phyloP scores from a whole-genome alignment of 2,113 vertebrate species.

The Melanotaenia duboulayi region DNA sequence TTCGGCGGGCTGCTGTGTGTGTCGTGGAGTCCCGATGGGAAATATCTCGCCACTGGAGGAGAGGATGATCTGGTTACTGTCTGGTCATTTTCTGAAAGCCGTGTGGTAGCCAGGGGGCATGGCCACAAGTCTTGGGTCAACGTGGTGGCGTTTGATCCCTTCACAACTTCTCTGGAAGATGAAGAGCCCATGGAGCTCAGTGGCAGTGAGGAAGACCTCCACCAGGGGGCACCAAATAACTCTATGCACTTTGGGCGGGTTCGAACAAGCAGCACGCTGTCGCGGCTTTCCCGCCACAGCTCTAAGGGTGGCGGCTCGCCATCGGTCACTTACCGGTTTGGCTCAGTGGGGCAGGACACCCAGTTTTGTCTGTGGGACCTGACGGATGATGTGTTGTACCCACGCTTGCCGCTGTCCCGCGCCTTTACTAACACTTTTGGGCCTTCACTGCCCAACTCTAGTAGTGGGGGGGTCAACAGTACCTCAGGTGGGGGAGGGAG shows the following conservation, averaged over 20 bases:
- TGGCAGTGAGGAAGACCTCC: conserved; percentile 83
- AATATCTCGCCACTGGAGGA: conserved; percentile 90
- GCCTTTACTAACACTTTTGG: conserved; percentile 86
- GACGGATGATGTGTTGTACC: conserved; percentile 88
- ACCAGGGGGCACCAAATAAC: conserved; percentile 71
- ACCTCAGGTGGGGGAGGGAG: conserved; percentile 61
- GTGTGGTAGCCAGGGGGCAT: conserved; percentile 90
- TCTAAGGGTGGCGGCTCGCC: conserved; percentile 77
- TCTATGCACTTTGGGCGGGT: conserved; percentile 80
- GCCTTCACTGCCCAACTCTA: conserved; percentile 73
- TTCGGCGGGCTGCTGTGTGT: conserved; percentile 93
- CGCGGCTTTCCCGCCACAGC: conserved; percentile 86
- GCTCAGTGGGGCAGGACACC: conserved; percentile 93
- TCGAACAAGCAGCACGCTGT: conserved; percentile 85
- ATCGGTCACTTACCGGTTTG: conserved; percentile 89
- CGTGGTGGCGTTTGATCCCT: conserved; percentile 92
- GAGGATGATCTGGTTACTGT: conserved; percentile 94
- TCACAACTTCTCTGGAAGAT: conserved; percentile 86
- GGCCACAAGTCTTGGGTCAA: conserved; percentile 97
- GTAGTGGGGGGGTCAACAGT: conserved; percentile 75
- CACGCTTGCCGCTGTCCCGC: conserved; percentile 84
- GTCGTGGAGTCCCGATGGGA: conserved; percentile 94
- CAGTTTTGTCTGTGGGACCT: conserved; percentile 96
- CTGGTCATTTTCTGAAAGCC: conserved; percentile 90
- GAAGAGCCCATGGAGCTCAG: conserved; percentile 81